Evolutionary conservation across 2,888 invertebrate genomes (phyloP).

Genomic region (Lepidochrysops patricia): DNA sequence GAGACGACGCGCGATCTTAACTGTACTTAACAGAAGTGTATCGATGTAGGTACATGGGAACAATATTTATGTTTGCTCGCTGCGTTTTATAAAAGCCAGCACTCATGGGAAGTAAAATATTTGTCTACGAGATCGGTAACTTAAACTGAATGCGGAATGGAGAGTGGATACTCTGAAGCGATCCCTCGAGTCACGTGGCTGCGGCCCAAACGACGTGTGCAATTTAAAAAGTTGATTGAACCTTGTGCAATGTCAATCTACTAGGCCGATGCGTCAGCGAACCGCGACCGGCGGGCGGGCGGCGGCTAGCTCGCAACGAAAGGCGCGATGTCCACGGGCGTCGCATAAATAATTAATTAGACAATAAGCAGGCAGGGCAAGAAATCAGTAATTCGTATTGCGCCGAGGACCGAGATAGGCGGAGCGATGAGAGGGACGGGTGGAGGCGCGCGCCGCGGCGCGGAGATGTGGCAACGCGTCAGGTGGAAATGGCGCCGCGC

Average conservation of each 20-base stretch:
- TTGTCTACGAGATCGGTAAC: background rate
- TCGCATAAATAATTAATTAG: slow-evolving; percentile 73
- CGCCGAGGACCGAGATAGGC: slow-evolving; percentile 62
- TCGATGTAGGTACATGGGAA: slow-evolving; percentile 16
- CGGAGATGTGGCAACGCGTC: slow-evolving; percentile 72
- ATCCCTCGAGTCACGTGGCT: background rate
- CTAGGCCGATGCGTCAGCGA: slow-evolving; percentile 57
- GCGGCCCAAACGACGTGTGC: slow-evolving; percentile 22
- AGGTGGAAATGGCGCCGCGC: slow-evolving; percentile 69
- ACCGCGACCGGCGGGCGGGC: slow-evolving; percentile 39
- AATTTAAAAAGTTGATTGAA: slow-evolving; percentile 57
- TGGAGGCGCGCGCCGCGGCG: slow-evolving; percentile 58
- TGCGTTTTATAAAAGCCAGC: background rate
- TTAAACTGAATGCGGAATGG: background rate
- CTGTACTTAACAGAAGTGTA: slow-evolving; percentile 17
- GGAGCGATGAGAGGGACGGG: slow-evolving; percentile 59
- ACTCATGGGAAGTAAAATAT: slow-evolving; percentile 4
- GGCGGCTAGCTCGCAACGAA: slow-evolving; percentile 42
- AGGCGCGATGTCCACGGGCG: slow-evolving; percentile 55
- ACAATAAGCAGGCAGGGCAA: slow-evolving; percentile 70
- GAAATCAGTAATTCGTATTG: slow-evolving; percentile 72
- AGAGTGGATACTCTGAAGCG: background rate
- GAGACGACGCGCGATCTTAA: slow-evolving; percentile 22
- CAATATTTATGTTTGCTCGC: slow-evolving; percentile 9
- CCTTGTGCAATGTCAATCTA: slow-evolving; percentile 51